Evolutionary conservation across 2,797 vertebrate species (phyloP).

Genomic region (Urophycis tenuis): DNA sequence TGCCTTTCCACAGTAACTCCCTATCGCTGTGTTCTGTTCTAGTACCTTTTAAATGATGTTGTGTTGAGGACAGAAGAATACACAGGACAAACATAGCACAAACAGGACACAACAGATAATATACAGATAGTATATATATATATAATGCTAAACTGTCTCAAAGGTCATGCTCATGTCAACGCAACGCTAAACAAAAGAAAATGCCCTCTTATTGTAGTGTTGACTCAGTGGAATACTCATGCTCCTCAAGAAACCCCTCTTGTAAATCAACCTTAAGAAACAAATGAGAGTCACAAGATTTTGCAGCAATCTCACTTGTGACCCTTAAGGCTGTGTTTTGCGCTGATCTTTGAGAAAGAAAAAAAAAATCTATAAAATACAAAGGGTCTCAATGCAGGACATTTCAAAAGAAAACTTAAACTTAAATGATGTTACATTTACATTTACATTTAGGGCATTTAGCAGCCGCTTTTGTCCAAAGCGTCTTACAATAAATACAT

Average conservation of each 20-base stretch:
- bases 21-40: background rate
- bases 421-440: no score
- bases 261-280: constrained; percentile 30
- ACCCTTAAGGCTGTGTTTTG: constrained; percentile 1
- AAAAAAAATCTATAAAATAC: background rate
- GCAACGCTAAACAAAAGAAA: no score
- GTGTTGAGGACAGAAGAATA: no score
- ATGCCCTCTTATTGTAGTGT: constrained; percentile 18
- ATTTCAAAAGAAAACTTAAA: constrained; percentile 2
- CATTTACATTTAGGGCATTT: no score
- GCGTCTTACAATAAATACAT: no score
- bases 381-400: background rate
- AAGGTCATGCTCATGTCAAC: no score
- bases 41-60: no score
- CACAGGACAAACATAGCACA: no score
- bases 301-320: constrained; percentile 22
- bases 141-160: no score
- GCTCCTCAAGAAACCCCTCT: constrained; percentile 31
- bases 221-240: constrained; percentile 48
- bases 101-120: no score
- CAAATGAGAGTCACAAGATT: constrained; percentile 63
- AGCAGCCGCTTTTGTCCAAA: no score
- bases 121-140: no score
- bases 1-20: background rate
- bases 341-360: background rate